Base-by-base conservation (phyloP, 2,113 vertebrate species). In the Gnathonemus echidnorhynchus region DNA sequence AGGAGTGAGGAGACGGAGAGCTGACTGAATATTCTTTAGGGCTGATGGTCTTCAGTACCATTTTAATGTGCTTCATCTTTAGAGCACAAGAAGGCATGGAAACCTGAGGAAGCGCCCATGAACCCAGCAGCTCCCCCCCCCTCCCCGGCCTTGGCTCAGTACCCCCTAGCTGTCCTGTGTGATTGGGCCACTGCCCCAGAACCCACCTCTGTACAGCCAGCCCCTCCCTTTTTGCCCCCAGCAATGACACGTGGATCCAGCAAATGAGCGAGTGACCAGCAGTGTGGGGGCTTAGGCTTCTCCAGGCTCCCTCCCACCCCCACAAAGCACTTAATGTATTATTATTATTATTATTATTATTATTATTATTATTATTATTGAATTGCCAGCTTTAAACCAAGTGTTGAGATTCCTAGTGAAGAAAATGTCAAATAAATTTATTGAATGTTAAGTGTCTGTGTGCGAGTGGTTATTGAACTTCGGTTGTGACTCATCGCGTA, bases 391-490 rank as follows among this genome's bases (percentile, higher is more conserved):
- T 93, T 92, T 92, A 49, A 86, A 42, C 89, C 89, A 89, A 92
- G 93, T 91, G 93, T 95, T 95, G 91, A 94, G 92, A 94, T 95
- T 95, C 90, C 92, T 95, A 93, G 94, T 95, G 94, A 93, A 49
- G 93, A 91, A 88, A 92, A 90, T 90, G 93, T 94, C 93, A 89
- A 95, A 95, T 95, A 95, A 95, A 95, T 93, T 92, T 48, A 93
- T 90, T 90, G 93, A 95, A 92, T 92, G 91, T 90, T 92, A 95
- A 92, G 92, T 90, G 88, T 92, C 17, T 62, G 10, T 7, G 31
- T 45, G 77, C 13, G 77, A 83, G 31, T 85, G 39, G 7, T 85
- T 85, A 48, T 80, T 80, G 42, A 19, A 80, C 35, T 39, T 42
- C 2, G 15, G 1, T 17, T 80, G 10, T 80, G 74, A 80, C 35